phyloP scores from a whole-genome alignment of 2,797 vertebrate species.

The Dromococcyx pavoninus region DNA sequence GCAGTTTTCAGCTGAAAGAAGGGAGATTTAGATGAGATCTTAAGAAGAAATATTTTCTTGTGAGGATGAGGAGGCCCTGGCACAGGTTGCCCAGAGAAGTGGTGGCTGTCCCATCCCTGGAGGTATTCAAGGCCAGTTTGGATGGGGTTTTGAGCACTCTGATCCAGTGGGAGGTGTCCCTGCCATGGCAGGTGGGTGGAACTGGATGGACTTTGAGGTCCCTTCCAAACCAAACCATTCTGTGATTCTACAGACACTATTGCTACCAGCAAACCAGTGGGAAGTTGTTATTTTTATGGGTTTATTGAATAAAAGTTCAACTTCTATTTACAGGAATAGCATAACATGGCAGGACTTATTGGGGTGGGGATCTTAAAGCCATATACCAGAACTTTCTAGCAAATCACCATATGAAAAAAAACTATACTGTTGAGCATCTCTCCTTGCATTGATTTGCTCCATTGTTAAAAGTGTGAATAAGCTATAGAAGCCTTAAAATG shows the following conservation, averaged over 20 bases:
- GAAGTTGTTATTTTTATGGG: background rate
- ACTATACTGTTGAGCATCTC: background rate
- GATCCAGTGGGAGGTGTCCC: too few relatives aligned
- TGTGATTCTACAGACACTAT: background rate
- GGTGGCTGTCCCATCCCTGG: too few relatives aligned
- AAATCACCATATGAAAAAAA: background rate
- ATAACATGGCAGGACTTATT: background rate
- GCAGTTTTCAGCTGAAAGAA: too few relatives aligned
- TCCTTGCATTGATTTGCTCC: background rate
- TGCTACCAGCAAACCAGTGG: background rate
- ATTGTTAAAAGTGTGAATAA: background rate
- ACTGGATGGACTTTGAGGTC: too few relatives aligned
- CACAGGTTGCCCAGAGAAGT: too few relatives aligned
- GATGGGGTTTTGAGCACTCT: too few relatives aligned
- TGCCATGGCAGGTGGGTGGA: too few relatives aligned
- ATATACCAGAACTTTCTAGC: background rate
- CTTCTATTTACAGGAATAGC: background rate
- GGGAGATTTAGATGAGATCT: too few relatives aligned
- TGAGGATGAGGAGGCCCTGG: too few relatives aligned
- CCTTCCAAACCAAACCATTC: too few relatives aligned
- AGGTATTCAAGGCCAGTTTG: too few relatives aligned
- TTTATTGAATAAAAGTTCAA: background rate
- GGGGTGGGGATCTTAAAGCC: background rate
- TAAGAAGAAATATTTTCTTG: too few relatives aligned
- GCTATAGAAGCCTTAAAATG: conserved; percentile 13